These are phyloP conservation scores for Parus major DNA, from an alignment of 2,113 vertebrate genomes.

Conservation along the genomic window DNA sequence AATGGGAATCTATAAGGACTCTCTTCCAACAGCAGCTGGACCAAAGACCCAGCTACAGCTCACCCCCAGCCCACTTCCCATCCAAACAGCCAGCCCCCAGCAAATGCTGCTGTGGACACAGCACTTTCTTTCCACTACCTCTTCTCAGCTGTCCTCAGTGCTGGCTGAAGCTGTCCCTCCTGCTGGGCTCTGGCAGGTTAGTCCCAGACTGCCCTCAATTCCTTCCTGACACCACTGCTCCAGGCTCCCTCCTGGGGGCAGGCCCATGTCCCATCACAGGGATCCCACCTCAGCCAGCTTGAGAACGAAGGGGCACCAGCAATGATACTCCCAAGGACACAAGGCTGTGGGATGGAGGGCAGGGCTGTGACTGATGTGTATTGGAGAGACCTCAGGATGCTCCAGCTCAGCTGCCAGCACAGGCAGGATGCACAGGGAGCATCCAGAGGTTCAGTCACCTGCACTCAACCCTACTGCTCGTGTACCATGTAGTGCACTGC, in stretches of 20 bases:
- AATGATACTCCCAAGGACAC: neutral
- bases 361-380: neutral
- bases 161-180: neutral
- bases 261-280: accelerated
- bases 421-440: neutral
- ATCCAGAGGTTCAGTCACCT: accelerated
- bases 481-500: accelerated
- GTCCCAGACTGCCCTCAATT: accelerated
- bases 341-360: neutral
- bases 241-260: accelerated
- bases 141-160: neutral
- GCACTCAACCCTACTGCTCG: neutral
- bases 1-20: neutral
- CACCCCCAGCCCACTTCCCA: neutral
- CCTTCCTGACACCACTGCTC: neutral
- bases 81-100: neutral
- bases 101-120: neutral
- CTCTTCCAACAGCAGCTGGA: neutral
- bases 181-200: neutral
- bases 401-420: neutral
- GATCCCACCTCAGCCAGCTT: neutral
- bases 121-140: neutral
- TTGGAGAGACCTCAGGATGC: neutral
- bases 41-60: neutral
- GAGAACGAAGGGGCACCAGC: neutral